These are phyloP conservation scores for Sweltsa coloradensis DNA, from an alignment of 1,140 invertebrate genomes.

Conservation along the genomic window DNA sequence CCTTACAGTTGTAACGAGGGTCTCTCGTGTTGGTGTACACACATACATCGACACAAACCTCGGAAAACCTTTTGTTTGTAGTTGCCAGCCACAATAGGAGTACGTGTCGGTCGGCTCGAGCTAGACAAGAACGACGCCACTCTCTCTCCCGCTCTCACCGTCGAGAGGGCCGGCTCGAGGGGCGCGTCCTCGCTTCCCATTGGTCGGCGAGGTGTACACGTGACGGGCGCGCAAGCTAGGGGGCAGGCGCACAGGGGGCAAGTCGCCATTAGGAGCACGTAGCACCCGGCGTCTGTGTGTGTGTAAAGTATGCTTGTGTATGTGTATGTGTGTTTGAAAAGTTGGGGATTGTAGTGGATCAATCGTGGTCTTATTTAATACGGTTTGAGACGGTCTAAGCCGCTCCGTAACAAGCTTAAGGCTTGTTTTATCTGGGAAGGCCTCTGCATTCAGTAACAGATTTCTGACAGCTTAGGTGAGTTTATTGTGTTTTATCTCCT, in stretches of 20 bases:
- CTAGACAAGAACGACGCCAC: background rate
- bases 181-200: background rate
- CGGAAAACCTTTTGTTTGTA: constrained; percentile 6
- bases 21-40: too few species aligned
- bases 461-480: constrained; percentile 29
- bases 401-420: constrained; percentile 30
- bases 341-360: constrained; percentile 24
- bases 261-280: constrained; percentile 10
- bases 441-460: constrained; percentile 27
- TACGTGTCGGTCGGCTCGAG: background rate
- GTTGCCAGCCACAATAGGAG: background rate
- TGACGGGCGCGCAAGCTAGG: background rate
- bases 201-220: background rate
- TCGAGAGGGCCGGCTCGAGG: background rate
- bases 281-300: constrained; percentile 5
- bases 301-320: constrained; percentile 7
- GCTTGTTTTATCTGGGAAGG: constrained; percentile 28
- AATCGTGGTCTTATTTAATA: constrained; percentile 32
- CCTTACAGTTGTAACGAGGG: too few species aligned
- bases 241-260: background rate
- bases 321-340: constrained; percentile 23
- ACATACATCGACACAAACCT: background rate
- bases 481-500: constrained; percentile 30
- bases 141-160: too few species aligned
- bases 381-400: constrained; percentile 29